Percentiles rank a stretch among this genome's conserved stretches.
phyloP scores from a whole-genome alignment of 2,888 invertebrate genomes.

The Leuctra nigra region DNA sequence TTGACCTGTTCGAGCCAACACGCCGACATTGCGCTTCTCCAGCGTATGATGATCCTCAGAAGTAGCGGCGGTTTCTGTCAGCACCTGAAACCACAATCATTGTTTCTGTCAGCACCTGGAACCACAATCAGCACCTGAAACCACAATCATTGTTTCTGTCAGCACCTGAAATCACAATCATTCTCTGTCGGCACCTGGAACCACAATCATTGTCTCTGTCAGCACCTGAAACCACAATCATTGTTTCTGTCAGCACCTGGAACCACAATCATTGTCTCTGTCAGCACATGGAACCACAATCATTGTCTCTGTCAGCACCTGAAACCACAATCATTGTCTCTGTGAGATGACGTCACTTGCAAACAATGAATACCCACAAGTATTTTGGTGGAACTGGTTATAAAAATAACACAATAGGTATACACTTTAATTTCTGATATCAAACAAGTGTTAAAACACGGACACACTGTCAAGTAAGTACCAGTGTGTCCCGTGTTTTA shows the following conservation, averaged over 20 bases:
- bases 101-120: background rate
- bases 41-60: background rate
- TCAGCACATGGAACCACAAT: background rate
- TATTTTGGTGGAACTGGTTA: too few species aligned
- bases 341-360: too few species aligned
- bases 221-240: background rate
- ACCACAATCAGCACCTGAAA: background rate
- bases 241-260: background rate
- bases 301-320: too few species aligned
- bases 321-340: background rate
- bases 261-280: background rate
- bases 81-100: background rate
- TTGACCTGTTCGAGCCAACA: conserved; percentile 42
- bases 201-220: background rate
- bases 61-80: background rate
- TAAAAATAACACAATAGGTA: too few species aligned
- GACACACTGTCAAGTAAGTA: too few species aligned
- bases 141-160: background rate
- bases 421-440: too few species aligned
- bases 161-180: background rate
- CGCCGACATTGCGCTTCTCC: conserved; percentile 43
- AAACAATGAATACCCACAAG: too few species aligned
- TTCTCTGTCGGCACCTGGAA: background rate
- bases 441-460: too few species aligned
- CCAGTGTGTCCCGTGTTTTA: too few species aligned